These are phyloP conservation scores for Microplitis manilae DNA, from an alignment of 2,888 invertebrate species.

Conservation along the genomic window DNA sequence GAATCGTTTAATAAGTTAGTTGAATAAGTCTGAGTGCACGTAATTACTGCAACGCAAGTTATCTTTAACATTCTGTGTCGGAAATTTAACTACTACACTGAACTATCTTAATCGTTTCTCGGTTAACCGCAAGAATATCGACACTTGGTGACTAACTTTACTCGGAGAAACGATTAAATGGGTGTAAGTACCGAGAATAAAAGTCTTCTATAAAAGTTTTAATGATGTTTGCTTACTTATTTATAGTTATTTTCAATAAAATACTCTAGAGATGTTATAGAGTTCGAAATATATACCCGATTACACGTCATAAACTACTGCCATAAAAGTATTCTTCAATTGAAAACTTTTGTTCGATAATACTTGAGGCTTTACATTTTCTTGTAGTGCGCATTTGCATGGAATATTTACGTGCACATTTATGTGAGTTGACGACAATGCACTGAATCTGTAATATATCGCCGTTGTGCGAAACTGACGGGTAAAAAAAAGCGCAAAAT, in stretches of 20 bases:
- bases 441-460: not conserved
- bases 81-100: not conserved
- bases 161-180: not conserved
- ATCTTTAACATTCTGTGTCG: not conserved
- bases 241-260: conserved; percentile 24
- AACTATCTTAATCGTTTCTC: not conserved
- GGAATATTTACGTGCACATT: not conserved
- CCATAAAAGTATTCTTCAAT: conserved; percentile 19
- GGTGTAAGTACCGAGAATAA: not conserved
- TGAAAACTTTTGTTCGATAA: not conserved
- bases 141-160: not conserved
- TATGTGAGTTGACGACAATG: not conserved
- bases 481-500: no score
- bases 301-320: conserved; percentile 23
- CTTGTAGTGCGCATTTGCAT: no score
- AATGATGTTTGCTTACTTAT: conserved; percentile 31
- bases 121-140: conserved; percentile 6
- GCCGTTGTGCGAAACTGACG: not conserved
- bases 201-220: conserved; percentile 20
- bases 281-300: conserved; percentile 18
- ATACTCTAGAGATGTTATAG: not conserved
- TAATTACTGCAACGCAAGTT: conserved; percentile 22
- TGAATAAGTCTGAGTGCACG: not conserved
- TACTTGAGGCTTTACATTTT: not conserved
- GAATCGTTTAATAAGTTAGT: conserved; percentile 16